These are phyloP conservation scores for Megaceryle alcyon DNA, from an alignment of 2,797 vertebrate genomes.

Conservation along the genomic window DNA sequence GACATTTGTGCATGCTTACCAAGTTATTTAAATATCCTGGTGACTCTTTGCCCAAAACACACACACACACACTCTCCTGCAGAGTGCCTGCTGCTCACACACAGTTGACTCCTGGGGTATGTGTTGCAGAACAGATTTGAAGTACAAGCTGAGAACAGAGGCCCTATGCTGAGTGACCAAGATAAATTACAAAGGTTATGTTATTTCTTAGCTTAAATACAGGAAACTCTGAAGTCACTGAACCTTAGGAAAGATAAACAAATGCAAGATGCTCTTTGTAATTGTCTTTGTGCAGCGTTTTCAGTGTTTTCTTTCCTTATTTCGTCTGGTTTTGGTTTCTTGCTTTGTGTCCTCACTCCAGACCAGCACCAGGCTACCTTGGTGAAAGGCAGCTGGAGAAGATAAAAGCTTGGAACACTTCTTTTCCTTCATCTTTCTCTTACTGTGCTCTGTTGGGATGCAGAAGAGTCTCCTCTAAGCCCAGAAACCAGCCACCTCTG, in stretches of 20 bases:
- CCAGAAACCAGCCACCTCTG: neutral
- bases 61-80: slow-evolving; percentile 17
- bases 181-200: slow-evolving; percentile 56
- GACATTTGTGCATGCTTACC: slow-evolving; percentile 38
- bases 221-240: slow-evolving; percentile 58
- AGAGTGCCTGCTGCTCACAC: slow-evolving; percentile 8
- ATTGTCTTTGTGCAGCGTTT: neutral
- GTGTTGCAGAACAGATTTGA: slow-evolving; percentile 33
- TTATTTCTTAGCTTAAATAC: slow-evolving; percentile 57
- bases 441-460: neutral
- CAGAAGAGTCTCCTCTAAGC: neutral
- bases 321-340: neutral
- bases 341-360: neutral
- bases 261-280: slow-evolving; percentile 39
- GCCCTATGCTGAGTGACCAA: slow-evolving; percentile 54
- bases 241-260: slow-evolving; percentile 62
- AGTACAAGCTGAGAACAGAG: slow-evolving; percentile 58
- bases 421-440: neutral
- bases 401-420: neutral
- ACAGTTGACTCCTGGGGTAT: slow-evolving; percentile 50
- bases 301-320: neutral
- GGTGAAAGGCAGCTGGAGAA: neutral
- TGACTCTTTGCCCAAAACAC: slow-evolving; percentile 39
- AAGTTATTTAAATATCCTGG: slow-evolving; percentile 41
- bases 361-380: neutral